These are phyloP conservation scores for Byasa hedistus DNA, from an alignment of 2,888 invertebrate species.

Conservation along the genomic window DNA sequence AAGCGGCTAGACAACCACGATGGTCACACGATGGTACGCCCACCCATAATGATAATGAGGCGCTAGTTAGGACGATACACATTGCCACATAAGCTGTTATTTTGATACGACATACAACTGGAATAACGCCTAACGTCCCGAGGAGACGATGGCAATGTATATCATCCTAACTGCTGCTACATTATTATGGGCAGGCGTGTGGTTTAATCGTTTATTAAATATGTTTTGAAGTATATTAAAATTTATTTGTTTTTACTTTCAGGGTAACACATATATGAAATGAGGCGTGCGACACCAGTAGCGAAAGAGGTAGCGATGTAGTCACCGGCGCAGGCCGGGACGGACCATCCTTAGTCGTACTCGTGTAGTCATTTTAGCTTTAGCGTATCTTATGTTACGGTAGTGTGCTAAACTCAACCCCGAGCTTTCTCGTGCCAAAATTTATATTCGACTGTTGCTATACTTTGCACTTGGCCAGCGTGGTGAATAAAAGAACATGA, in stretches of 20 bases:
- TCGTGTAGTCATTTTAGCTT: slow-evolving; percentile 69
- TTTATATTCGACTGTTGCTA: slow-evolving; percentile 36
- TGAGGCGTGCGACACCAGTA: slow-evolving; percentile 4
- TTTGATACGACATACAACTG: no score
- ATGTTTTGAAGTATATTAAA: not conserved
- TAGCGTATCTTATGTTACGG: slow-evolving; percentile 50
- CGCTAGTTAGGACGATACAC: no score
- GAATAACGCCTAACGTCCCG: no score
- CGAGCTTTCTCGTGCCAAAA: slow-evolving; percentile 56
- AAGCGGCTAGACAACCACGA: no score
- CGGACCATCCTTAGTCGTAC: slow-evolving; percentile 43
- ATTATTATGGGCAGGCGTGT: no score
- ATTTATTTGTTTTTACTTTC: slow-evolving; percentile 55
- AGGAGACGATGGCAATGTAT: no score
- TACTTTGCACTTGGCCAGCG: slow-evolving; percentile 23
- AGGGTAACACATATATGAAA: slow-evolving; percentile 22
- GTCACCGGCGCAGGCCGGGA: not conserved
- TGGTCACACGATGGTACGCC: no score
- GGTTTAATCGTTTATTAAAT: no score
- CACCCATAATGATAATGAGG: no score
- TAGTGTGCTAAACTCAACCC: slow-evolving; percentile 43
- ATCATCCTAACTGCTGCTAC: no score
- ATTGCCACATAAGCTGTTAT: no score
- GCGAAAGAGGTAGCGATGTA: slow-evolving; percentile 7
- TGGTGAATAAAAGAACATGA: no score